Percentiles rank a stretch among this genome's conserved stretches.
phyloP scores from a whole-genome alignment of 1,140 invertebrate species.

The Tetranychus urticae region DNA sequence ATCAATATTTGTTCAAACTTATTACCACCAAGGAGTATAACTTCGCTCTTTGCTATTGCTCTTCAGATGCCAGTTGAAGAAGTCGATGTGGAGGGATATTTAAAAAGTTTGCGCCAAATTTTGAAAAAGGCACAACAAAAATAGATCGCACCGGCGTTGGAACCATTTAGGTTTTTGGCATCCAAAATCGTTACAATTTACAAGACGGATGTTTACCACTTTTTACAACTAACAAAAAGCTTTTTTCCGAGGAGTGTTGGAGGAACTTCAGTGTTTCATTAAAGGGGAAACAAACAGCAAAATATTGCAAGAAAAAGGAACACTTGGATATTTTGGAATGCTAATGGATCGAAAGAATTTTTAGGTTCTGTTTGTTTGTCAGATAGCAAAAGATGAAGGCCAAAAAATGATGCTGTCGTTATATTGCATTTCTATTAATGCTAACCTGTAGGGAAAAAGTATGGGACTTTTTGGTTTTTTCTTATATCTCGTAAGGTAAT shows the following conservation, averaged over 20 bases:
- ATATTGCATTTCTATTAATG: too few species aligned
- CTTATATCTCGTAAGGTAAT: too few species aligned
- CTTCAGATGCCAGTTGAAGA: conserved; percentile 20
- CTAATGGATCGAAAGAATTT: conserved; percentile 71
- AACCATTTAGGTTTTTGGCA: conserved; percentile 70
- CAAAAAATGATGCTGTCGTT: too few species aligned
- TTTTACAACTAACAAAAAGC: conserved; percentile 90
- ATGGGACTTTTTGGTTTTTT: too few species aligned
- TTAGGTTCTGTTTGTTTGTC: too few species aligned
- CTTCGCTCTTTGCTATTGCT: too few species aligned
- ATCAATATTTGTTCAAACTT: too few species aligned
- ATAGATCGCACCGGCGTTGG: conserved; percentile 70
- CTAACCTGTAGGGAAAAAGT: too few species aligned
- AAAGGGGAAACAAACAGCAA: conserved; percentile 77
- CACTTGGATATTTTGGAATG: conserved; percentile 87
- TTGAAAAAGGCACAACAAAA: conserved; percentile 38
- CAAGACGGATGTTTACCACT: conserved; percentile 50
- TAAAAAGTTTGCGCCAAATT: conserved; percentile 36
- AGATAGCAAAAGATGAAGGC: too few species aligned
- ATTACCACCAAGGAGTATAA: too few species aligned
- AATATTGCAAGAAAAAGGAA: conserved; percentile 48
- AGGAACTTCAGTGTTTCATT: conserved; percentile 74
- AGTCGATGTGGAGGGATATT: conserved; percentile 29
- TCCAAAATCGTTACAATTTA: conserved; percentile 65
- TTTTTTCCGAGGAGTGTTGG: conserved; percentile 72